Evolutionary conservation across 1,140 invertebrate genomes (phyloP).

Genomic region (Megathymus violae): DNA sequence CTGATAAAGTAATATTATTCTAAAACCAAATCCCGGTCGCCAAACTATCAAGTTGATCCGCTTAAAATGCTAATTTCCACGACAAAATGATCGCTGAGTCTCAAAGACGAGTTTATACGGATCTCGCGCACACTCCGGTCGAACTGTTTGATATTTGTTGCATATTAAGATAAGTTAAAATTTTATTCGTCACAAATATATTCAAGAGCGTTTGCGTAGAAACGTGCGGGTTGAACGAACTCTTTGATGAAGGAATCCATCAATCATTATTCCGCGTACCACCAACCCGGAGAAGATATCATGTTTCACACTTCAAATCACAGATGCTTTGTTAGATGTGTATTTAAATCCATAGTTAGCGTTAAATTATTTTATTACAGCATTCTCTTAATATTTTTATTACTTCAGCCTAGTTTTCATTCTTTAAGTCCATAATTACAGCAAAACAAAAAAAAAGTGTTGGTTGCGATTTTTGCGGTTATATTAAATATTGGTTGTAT

Average conservation of each 20-base stretch:
- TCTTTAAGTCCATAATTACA: no score
- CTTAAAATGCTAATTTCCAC: conserved; percentile 40
- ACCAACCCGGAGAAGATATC: conserved; percentile 60
- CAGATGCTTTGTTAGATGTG: conserved; percentile 28
- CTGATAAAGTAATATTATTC: conserved; percentile 68
- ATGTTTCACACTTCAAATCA: conserved; percentile 67
- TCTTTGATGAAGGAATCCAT: conserved; percentile 79
- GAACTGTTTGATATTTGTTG: conserved; percentile 4
- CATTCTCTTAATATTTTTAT: no score
- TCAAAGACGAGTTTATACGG: conserved; percentile 7
- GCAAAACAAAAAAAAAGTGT: no score
- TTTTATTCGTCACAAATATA: conserved; percentile 27
- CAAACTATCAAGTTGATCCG: conserved; percentile 37
- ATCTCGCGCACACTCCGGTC: not conserved
- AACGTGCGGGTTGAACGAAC: conserved; percentile 63
- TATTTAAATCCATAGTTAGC: conserved; percentile 5
- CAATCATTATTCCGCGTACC: conserved; percentile 71
- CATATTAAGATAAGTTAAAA: conserved; percentile 19
- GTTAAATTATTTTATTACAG: conserved; percentile 16
- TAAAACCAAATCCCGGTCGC: conserved; percentile 50
- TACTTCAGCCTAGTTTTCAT: no score
- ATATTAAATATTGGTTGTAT: no score
- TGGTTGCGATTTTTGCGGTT: no score
- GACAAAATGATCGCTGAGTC: conserved; percentile 7
- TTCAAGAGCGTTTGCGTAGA: conserved; percentile 20